These are phyloP conservation scores for Empidonax alnorum DNA, from an alignment of 2,113 vertebrate species.

Conservation along the genomic window DNA sequence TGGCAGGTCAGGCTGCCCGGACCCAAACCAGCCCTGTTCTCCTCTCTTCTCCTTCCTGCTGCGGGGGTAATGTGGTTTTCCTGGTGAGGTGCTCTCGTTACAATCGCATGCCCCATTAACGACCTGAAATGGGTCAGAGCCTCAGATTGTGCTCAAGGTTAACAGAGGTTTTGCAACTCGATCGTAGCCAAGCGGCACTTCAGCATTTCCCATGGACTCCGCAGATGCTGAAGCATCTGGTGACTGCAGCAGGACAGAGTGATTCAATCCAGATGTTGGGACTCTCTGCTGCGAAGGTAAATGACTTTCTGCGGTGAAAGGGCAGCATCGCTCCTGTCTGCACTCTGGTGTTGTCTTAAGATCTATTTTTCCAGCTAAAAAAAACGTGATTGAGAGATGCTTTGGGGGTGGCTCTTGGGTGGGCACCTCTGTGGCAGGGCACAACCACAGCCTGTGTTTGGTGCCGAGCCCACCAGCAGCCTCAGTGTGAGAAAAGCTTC, in stretches of 20 bases:
- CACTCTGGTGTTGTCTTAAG: not conserved
- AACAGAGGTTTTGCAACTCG: slow-evolving; percentile 7
- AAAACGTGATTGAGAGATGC: not conserved
- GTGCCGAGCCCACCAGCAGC: not conserved
- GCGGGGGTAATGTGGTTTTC: not conserved
- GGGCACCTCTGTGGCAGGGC: not conserved
- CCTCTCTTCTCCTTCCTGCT: not conserved
- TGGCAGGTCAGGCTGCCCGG: not conserved
- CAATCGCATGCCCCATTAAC: not conserved
- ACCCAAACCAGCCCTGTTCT: not conserved
- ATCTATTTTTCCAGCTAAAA: not conserved
- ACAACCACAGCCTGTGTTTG: rapidly evolving
- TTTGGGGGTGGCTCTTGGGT: not conserved
- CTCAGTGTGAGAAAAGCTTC: not conserved
- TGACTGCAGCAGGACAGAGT: not conserved
- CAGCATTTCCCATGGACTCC: slow-evolving; percentile 16
- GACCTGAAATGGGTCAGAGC: slow-evolving; percentile 18
- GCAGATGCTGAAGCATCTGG: slow-evolving; percentile 56
- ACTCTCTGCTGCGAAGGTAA: not conserved
- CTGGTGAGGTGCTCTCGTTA: not conserved
- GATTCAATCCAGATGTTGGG: slow-evolving; percentile 36
- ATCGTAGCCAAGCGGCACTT: not conserved
- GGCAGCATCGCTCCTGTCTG: rapidly evolving
- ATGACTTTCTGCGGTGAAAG: not conserved
- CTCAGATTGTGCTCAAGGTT: not conserved